Percentiles rank a stretch among this genome's conserved stretches.
Evolutionary conservation across 2,888 invertebrate genomes (phyloP).

Genomic region (Argyresthia albistria): DNA sequence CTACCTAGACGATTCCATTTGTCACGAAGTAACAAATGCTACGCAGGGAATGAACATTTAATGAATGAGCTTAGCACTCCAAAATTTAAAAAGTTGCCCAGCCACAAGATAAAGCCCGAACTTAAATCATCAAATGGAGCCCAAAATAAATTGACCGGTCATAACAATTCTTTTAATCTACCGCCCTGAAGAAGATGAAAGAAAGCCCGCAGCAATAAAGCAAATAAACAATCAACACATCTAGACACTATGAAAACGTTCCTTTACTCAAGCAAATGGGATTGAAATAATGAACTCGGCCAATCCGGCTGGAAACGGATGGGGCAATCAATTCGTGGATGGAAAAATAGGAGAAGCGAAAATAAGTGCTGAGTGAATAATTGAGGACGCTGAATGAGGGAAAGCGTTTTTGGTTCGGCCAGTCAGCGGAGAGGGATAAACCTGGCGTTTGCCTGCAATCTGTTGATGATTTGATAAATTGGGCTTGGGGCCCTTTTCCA

Average conservation of each 20-base stretch:
- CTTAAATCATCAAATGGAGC: too few species aligned
- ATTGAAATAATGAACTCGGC: slow-evolving; percentile 22
- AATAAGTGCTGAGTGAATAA: slow-evolving; percentile 16
- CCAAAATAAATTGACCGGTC: too few species aligned
- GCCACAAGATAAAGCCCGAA: too few species aligned
- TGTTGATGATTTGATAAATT: too few species aligned
- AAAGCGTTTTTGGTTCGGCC: neutral
- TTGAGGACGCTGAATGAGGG: slow-evolving; percentile 9
- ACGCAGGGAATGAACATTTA: too few species aligned
- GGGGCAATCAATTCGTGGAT: slow-evolving; percentile 24
- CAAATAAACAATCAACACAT: slow-evolving; percentile 1
- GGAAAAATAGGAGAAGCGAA: slow-evolving; percentile 15
- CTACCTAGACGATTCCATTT: too few species aligned
- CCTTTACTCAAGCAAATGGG: slow-evolving; percentile 8
- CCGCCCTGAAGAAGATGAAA: neutral
- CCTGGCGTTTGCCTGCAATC: too few species aligned
- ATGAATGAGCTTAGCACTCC: too few species aligned
- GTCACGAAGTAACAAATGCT: too few species aligned
- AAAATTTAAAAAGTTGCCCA: too few species aligned
- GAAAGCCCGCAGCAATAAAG: neutral
- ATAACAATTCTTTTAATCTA: too few species aligned
- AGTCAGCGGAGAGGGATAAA: neutral
- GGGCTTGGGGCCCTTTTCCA: too few species aligned
- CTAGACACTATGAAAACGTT: neutral
- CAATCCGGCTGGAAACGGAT: slow-evolving; percentile 24